Base-by-base conservation (phyloP, 2,888 invertebrate genomes). In the Aquatica leii region DNA sequence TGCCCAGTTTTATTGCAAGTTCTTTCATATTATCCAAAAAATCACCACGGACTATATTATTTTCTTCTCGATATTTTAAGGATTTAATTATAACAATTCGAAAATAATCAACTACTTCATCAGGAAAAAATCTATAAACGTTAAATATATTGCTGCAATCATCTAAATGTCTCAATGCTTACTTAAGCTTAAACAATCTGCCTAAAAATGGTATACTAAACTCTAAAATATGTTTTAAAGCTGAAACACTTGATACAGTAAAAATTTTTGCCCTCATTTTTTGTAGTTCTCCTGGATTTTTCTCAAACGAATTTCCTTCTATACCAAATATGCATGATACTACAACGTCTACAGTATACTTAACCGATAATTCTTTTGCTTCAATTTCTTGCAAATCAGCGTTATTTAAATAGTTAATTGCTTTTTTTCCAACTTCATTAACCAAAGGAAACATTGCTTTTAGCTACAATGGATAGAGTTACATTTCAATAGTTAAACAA, bases 401-500 rank as follows among this genome's bases (percentile, higher is more conserved):
- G 40, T 82, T 83, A 0, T 79, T 75, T 1, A 86, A 66, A 68
- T 81, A 83, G 0, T 77, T 71, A 0, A 79, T 77, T 66, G 87
- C 73, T 41, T 78, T 77, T 4, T 78, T 68, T 8, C 82, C 78
- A 4, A 84, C 83, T 15, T 82, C 78, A 12, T 77, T 74, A 5
- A 86, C 80, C 2, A 85, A 76, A 0, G 83, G 80, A 62, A 83
- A 84, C 70, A 85, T 82, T 0, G 82, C 75, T 68, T 85, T 86
- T 21, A 83, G 80, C 78, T 79, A 20, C 49, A n/a, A n/a, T n/a
- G n/a, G n/a, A n/a, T 2, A 48, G 18, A 18, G 48, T 9, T 48
- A 14, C 9, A 48, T 15, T 6, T 49, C 18, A 49, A n/a, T n/a
- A n/a, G n/a, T n/a, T n/a, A n/a, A n/a, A 35, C 5, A 53, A 35